phyloP scores from a whole-genome alignment of 1,140 invertebrate genomes.

The Halyomorpha halys region DNA sequence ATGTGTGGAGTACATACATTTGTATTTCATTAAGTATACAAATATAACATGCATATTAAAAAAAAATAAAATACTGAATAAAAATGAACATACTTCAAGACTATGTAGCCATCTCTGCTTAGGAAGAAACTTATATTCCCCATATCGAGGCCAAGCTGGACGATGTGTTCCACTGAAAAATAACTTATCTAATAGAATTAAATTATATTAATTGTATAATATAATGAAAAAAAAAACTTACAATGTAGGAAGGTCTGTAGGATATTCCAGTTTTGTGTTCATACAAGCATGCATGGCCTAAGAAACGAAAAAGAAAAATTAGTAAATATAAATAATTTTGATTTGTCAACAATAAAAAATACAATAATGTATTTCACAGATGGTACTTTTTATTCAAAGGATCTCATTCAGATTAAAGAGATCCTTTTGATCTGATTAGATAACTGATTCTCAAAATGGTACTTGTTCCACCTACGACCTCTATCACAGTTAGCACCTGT shows the following conservation, averaged over 20 bases:
- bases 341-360: too few relatives aligned
- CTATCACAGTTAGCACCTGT: too few relatives aligned
- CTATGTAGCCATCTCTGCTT: constrained; percentile 75
- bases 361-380: too few relatives aligned
- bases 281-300: constrained; percentile 60
- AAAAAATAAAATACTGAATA: neutral
- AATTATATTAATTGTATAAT: neutral
- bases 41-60: neutral
- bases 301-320: constrained; percentile 28
- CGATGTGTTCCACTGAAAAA: constrained; percentile 63
- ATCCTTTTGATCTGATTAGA: too few relatives aligned
- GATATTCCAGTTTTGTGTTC: constrained; percentile 54
- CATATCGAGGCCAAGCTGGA: constrained; percentile 70
- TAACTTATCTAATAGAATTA: constrained; percentile 11
- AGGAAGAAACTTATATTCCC: constrained; percentile 72
- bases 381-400: too few relatives aligned
- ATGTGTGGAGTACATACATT: too few relatives aligned
- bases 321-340: too few relatives aligned
- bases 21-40: too few relatives aligned
- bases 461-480: too few relatives aligned
- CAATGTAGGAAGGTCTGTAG: constrained; percentile 51
- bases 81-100: constrained; percentile 49
- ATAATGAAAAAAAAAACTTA: constrained; percentile 36
- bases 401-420: too few relatives aligned
- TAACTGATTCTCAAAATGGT: too few relatives aligned